Conservation (phyloP, 2,113 vertebrate genomes). For the Andinoacara biseriatus region DNA sequence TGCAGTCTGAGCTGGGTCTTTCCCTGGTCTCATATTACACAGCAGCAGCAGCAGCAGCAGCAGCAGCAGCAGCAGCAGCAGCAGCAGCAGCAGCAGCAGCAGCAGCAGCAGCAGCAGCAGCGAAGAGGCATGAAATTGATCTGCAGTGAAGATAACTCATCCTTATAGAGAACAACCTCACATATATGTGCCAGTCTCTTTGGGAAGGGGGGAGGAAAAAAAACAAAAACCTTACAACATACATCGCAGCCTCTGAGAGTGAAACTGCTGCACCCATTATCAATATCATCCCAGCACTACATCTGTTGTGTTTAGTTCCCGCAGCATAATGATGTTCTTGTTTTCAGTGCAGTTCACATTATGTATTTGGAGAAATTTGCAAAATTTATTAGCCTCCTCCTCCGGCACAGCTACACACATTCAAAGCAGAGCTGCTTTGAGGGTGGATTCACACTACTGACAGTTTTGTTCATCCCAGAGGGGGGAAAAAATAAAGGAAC, state of each 20-base stretch:
- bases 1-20: not conserved
- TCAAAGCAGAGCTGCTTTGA: slow-evolving; percentile 16
- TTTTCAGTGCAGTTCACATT: slow-evolving; percentile 30
- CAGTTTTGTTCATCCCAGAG: not conserved
- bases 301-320: slow-evolving; percentile 7
- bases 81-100: slow-evolving; percentile 10
- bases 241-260: not conserved
- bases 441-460: not conserved
- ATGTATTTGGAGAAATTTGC: slow-evolving; percentile 23
- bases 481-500: not conserved
- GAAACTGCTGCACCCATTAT: slow-evolving; percentile 3
- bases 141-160: slow-evolving; percentile 24
- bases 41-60: slow-evolving; percentile 1
- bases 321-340: slow-evolving; percentile 22
- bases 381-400: slow-evolving; percentile 23
- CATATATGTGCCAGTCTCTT: not conserved
- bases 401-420: not conserved
- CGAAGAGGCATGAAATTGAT: not conserved
- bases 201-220: not conserved
- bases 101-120: slow-evolving; percentile 7
- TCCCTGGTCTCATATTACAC: slow-evolving; percentile 1
- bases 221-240: not conserved
- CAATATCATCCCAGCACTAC: slow-evolving; percentile 4
- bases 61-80: slow-evolving; percentile 9
- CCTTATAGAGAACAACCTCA: not conserved